Base-by-base conservation (phyloP, 2,113 vertebrate genomes). In the Hiodon tergisus region DNA sequence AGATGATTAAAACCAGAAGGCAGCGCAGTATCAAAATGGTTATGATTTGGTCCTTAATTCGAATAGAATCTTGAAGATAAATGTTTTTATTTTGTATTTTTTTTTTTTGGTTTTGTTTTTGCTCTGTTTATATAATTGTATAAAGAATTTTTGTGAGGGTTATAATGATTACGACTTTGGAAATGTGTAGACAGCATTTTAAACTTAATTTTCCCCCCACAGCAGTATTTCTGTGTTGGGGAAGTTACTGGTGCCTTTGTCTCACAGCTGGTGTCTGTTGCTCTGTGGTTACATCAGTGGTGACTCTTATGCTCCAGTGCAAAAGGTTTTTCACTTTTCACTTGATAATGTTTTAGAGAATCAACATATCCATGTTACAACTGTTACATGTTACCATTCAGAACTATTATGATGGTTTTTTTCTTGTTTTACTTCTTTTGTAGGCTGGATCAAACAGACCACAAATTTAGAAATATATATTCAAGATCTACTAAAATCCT, bases 241-340 rank as follows among this genome's bases (percentile, higher is more conserved):
- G 31, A 31, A 31, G 48, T 48, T 31, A 9, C 17, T 9, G n/a
- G 74, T 70, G 67, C 74, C 67, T 76, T 76, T 5, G 55, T 48
- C 31, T 62, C 11, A 46, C 6, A 72, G 17, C 63, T 11, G 70
- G 7, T 47, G 60, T 54, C 17, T 48, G 51, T 73, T 53, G 16
- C 48, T 46, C 72, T 57, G 47, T 4, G 3, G 65, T 4, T 9
- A 14, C 67, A 16, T 54, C 57, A 31, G 16, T 67, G 13, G n/a
- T 16, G 10, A 4, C 63, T 11, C 8, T 63, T 0, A 0, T 16
- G n/a, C 4, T 6, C 17, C 4, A 65, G 58, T 4, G 61, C 16
- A 65, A 71, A 13, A 52, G 31, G 31, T 31, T 14, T 46, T 65
- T 68, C 13, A 9, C 50, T 14, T 46, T 65, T 68, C 13, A 9